A percentile compares a stretch with the other conserved stretches of the same genome.
These are phyloP conservation scores for Ophthalmolycus amberensis DNA, from an alignment of 2,113 vertebrate genomes.

Conservation along the genomic window DNA sequence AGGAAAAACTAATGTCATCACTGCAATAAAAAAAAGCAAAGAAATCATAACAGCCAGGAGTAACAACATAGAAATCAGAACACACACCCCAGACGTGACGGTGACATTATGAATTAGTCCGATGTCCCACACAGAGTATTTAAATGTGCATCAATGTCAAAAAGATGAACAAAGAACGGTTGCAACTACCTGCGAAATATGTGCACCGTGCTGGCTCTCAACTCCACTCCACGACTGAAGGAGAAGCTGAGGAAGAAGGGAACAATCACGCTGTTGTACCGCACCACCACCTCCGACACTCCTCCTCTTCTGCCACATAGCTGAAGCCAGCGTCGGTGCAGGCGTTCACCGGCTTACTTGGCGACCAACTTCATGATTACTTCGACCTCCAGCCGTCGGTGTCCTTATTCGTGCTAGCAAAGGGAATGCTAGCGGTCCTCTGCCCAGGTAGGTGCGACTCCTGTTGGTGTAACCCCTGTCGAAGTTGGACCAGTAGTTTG, in stretches of 20 bases:
- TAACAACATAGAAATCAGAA: not conserved
- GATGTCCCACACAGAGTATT: not conserved
- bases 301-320: constrained; percentile 78
- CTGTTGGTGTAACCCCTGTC: fast-evolving
- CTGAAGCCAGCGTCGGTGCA: constrained; percentile 53
- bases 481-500: not conserved
- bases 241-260: constrained; percentile 40
- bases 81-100: not conserved
- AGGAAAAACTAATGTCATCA: not conserved
- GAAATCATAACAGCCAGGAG: not conserved
- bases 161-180: not conserved
- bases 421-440: constrained; percentile 9
- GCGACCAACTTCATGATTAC: constrained; percentile 58
- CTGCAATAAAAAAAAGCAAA: not conserved
- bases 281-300: constrained; percentile 26
- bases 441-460: constrained; percentile 36
- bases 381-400: constrained; percentile 32
- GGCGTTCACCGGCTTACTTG: constrained; percentile 53
- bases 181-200: constrained; percentile 53
- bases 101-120: not conserved
- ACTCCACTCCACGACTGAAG: constrained; percentile 40
- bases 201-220: constrained; percentile 15
- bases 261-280: constrained; percentile 80
- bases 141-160: not conserved
- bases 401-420: constrained; percentile 3